Percentiles rank a stretch among this genome's conserved stretches.
phyloP scores from a whole-genome alignment of 2,888 invertebrate species.

The Rhagophthalmus giganteus region DNA sequence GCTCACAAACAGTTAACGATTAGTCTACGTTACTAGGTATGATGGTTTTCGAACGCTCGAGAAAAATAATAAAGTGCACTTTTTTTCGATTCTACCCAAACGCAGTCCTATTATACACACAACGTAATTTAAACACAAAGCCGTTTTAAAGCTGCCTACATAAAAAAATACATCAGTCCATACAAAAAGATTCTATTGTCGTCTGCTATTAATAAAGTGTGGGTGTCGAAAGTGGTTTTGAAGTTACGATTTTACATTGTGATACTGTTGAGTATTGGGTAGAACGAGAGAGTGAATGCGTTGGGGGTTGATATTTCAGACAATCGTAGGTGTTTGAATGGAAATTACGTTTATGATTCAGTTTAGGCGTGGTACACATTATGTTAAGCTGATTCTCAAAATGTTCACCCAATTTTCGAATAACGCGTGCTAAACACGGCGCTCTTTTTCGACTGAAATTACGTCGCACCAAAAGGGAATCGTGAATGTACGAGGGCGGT shows the following conservation, averaged over 20 bases:
- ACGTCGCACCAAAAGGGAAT: too few species aligned
- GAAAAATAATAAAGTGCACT: too few species aligned
- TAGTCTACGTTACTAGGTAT: too few species aligned
- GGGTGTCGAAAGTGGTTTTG: constrained; percentile 33
- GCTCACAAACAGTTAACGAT: not conserved
- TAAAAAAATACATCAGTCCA: constrained; percentile 34
- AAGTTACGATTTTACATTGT: constrained; percentile 18
- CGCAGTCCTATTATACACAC: constrained; percentile 25
- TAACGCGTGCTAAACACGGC: constrained; percentile 24
- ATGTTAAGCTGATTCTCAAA: constrained; percentile 32
- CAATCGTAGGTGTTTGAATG: constrained; percentile 43
- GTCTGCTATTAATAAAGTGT: constrained; percentile 41
- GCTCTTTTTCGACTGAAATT: not conserved
- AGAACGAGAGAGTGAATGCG: constrained; percentile 26
- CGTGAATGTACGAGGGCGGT: too few species aligned
- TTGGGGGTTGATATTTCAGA: constrained; percentile 35
- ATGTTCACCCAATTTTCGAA: constrained; percentile 23
- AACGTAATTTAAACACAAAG: constrained; percentile 30
- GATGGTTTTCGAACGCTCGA: too few species aligned
- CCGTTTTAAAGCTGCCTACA: constrained; percentile 28
- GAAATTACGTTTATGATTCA: constrained; percentile 45
- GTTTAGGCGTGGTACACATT: constrained; percentile 35
- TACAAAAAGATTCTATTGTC: constrained; percentile 39
- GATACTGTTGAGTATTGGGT: constrained; percentile 4
- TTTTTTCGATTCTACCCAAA: constrained; percentile 4